Evolutionary conservation across 2,888 invertebrate species (phyloP).

Genomic region (Brachypterus glaber): DNA sequence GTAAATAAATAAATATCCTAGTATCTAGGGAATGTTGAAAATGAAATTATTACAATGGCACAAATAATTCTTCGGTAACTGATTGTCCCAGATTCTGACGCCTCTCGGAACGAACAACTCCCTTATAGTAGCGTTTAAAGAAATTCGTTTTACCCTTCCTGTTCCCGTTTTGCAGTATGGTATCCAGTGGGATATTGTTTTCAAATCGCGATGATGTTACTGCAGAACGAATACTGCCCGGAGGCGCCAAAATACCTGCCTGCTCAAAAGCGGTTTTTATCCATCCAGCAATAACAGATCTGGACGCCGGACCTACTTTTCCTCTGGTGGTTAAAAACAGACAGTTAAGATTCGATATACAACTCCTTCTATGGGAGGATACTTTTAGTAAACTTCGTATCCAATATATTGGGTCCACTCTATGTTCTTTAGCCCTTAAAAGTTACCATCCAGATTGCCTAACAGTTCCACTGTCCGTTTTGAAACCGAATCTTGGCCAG

Average conservation of each 20-base stretch:
- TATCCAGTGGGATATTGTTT: conserved; percentile 11
- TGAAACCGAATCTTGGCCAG: conserved; percentile 24
- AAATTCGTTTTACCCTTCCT: conserved; percentile 11
- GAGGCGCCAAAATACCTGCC: conserved; percentile 6
- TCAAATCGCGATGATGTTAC: conserved; percentile 11
- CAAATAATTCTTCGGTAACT: too few relatives aligned
- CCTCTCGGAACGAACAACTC: too few relatives aligned
- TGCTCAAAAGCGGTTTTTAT: conserved; percentile 8
- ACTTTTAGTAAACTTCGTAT: too few relatives aligned
- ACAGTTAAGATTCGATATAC: too few relatives aligned
- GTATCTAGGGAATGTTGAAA: too few relatives aligned
- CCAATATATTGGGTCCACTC: conserved; percentile 14
- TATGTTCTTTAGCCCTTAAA: too few relatives aligned
- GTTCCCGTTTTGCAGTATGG: conserved; percentile 12
- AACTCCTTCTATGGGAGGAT: too few relatives aligned
- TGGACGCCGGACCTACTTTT: conserved; percentile 9
- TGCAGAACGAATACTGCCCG: conserved; percentile 14
- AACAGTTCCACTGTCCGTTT: conserved; percentile 17
- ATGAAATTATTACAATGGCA: too few relatives aligned
- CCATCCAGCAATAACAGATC: conserved; percentile 13
- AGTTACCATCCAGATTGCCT: conserved; percentile 19
- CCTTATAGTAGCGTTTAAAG: conserved; percentile 11
- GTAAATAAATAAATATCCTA: too few relatives aligned
- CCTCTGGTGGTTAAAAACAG: conserved; percentile 10
- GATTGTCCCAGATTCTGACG: too few relatives aligned